A percentile compares a stretch with the other conserved stretches of the same genome.
phyloP scores from a whole-genome alignment of 2,797 vertebrate genomes.

The Aulostomus chinensis region DNA sequence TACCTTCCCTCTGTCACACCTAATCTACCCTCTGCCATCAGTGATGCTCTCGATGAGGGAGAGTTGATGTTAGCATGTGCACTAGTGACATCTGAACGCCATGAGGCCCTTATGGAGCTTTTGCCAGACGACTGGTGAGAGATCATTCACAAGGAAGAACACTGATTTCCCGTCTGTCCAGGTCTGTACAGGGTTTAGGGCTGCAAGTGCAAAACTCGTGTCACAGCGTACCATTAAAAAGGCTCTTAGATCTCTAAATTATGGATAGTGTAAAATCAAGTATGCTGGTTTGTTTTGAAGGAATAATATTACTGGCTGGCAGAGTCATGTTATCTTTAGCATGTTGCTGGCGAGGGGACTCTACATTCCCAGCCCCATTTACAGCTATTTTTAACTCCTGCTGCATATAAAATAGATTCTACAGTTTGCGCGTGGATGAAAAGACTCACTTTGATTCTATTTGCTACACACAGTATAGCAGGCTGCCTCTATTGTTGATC shows the following conservation, averaged over 20 bases:
- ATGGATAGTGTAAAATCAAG: conserved; percentile 60
- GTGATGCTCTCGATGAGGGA: conserved; percentile 43
- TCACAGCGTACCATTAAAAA: conserved; percentile 50
- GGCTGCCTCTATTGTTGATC: conserved; percentile 21
- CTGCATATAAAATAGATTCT: conserved; percentile 51
- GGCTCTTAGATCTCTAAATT: conserved; percentile 59
- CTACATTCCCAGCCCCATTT: conserved; percentile 47
- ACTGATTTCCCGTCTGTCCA: conserved; percentile 40
- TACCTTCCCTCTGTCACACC: conserved; percentile 10
- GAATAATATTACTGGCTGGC: conserved; percentile 43
- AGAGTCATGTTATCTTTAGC: conserved; percentile 57
- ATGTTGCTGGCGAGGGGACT: conserved; percentile 39
- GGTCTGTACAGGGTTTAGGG: conserved; percentile 27
- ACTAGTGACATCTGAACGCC: conserved; percentile 21
- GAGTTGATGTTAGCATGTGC: conserved; percentile 43
- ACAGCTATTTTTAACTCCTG: conserved; percentile 62
- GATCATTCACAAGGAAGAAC: conserved; percentile 27
- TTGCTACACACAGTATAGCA: conserved; percentile 37
- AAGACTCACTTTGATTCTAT: conserved; percentile 52
- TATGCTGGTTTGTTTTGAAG: conserved; percentile 51
- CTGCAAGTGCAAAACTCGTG: conserved; percentile 49
- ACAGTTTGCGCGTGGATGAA: conserved; percentile 49
- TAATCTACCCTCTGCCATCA: conserved; percentile 19
- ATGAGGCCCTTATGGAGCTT: conserved; percentile 29
- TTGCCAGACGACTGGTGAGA: conserved; percentile 16